A percentile compares a stretch with the other conserved stretches of the same genome.
phyloP scores from a whole-genome alignment of 2,113 vertebrate genomes.

The Seriola quinqueradiata region DNA sequence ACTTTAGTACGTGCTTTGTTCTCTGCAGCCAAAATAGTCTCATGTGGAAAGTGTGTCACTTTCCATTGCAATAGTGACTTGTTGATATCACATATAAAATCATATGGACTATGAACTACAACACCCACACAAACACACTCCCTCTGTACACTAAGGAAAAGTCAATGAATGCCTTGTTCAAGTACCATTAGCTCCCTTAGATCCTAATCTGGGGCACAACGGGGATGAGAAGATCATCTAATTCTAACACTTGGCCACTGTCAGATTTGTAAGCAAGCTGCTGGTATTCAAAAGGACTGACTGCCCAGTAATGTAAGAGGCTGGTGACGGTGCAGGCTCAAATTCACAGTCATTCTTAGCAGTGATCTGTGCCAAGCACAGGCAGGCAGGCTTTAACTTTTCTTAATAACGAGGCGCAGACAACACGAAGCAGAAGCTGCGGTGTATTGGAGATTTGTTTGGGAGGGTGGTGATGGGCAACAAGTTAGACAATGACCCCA shows the following conservation, averaged over 20 bases:
- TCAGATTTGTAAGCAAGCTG: conserved; percentile 52
- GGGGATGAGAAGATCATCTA: conserved; percentile 48
- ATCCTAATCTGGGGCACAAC: conserved; percentile 47
- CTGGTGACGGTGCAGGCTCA: conserved; percentile 70
- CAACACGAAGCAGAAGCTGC: conserved; percentile 32
- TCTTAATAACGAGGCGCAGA: conserved; percentile 30
- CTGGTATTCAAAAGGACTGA: conserved; percentile 59
- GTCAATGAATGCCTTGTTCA: conserved; percentile 27
- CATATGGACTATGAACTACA: conserved; percentile 65
- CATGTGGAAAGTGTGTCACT: not conserved
- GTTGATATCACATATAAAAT: conserved; percentile 41
- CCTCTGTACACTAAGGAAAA: conserved; percentile 28
- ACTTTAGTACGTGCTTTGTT: conserved; percentile 6
- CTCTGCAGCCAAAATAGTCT: not conserved
- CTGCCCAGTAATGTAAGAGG: conserved; percentile 63
- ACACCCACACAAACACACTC: conserved; percentile 39
- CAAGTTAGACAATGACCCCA: conserved; percentile 54
- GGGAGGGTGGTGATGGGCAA: conserved; percentile 30
- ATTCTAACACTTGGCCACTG: conserved; percentile 37
- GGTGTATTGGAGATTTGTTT: conserved; percentile 41
- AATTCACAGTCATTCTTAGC: conserved; percentile 64
- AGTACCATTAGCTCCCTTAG: conserved; percentile 43
- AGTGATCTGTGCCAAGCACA: conserved; percentile 50
- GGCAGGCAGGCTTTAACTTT: conserved; percentile 16
- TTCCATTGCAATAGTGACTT: conserved; percentile 17